Evolutionary conservation across 2,797 vertebrate genomes (phyloP), one percentile per base, ranked within the genome.

Genomic region (Emys orbicularis): DNA sequence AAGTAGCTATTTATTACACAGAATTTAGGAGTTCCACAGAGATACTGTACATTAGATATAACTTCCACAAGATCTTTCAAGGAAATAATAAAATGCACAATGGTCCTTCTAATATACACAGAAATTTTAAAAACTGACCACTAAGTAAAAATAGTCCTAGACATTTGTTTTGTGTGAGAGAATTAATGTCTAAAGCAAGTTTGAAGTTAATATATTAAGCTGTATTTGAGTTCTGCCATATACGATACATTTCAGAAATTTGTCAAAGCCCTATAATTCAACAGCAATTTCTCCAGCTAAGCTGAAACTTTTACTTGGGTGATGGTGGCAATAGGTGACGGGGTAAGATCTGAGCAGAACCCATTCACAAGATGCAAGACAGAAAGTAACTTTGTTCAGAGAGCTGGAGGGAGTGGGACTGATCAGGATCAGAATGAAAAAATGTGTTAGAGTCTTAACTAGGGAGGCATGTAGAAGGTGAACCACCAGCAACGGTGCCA

Each of bases 251-350:
- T 95, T 92, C 56, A 86, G 77, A 90, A 94, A 81, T 68, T 85
- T 84, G 52, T 74, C 87, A 95, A 56, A 29, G 29, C 23, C 91
- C 90, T 85, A 76, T 94, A 94, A 87, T 87, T 81, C 86, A 91
- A 79, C 34, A 87, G 74, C 49, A 94, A 89, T 82, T 90, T 79
- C 52, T 88, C 79, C 89, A 86, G 79, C 52, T 11, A 94, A 93
- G 82, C 92, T 90, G 77, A 94, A 61, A 54, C 83, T 86, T 87
- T 2, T 8, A 6, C 44, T 90, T 68, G 53, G 8, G 3, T 3
- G 1, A 47, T 9, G 31, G 37, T 79, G 84, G 81, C 47, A 47
- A 47, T 8, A 29, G 11, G 23, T 13, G 8, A 12, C 1, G 41
- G 13, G 44, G 23, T 12, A 25, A 13, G 41, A 25, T 29, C 44